Percentiles rank a stretch among this genome's conserved stretches.
Conservation (phyloP, 2,113 vertebrate species). For the Anhinga rufa region DNA sequence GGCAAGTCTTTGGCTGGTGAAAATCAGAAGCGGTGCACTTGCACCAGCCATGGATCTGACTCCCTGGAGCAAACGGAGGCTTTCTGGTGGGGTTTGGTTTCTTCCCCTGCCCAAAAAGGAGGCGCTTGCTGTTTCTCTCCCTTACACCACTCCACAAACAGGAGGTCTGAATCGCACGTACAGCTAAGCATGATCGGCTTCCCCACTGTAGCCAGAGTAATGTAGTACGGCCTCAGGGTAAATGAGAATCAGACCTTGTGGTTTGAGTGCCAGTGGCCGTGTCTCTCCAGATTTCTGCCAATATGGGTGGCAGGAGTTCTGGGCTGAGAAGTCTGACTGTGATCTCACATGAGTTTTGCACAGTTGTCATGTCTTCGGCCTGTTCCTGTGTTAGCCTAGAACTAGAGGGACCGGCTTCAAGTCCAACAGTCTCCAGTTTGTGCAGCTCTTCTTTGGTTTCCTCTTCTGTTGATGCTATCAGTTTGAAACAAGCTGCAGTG, state of each 20-base stretch:
- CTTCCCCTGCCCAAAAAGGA: background rate
- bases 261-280: rapidly evolving
- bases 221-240: rapidly evolving
- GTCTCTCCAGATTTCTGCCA: background rate
- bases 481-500: background rate
- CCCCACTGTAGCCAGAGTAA: rapidly evolving
- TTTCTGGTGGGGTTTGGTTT: background rate
- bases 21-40: background rate
- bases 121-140: background rate
- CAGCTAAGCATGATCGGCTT: rapidly evolving
- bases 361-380: background rate
- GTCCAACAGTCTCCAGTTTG: background rate
- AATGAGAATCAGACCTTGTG: background rate
- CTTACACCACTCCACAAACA: background rate
- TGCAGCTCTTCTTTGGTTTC: background rate
- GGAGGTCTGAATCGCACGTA: background rate
- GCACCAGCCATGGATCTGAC: background rate
- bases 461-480: background rate
- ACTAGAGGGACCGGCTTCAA: background rate
- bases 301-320: background rate
- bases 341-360: background rate
- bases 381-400: background rate
- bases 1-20: background rate
- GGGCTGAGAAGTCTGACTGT: background rate
- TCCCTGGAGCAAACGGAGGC: background rate